Percentiles rank a stretch among this genome's conserved stretches.
Evolutionary conservation across 2,113 vertebrate species (phyloP).

Genomic region (Galeopterus variegatus): DNA sequence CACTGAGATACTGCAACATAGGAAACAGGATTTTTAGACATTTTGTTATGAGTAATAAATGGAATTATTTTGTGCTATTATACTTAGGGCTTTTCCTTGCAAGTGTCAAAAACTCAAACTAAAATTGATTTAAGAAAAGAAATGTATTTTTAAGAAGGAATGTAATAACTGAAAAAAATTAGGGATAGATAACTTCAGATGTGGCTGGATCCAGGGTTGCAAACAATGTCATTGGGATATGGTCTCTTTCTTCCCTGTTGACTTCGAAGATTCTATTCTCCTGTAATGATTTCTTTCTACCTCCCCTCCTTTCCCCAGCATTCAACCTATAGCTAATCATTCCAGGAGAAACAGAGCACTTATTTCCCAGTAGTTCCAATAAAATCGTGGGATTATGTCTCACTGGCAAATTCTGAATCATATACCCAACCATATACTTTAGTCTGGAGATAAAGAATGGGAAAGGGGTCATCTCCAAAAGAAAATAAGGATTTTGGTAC

Average conservation of each 20-base stretch:
- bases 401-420: neutral
- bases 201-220: neutral
- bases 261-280: conserved; percentile 4
- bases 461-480: neutral
- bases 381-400: conserved; percentile 6
- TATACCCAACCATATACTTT: neutral
- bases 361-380: neutral
- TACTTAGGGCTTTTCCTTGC: conserved; percentile 10
- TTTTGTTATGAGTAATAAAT: conserved; percentile 38
- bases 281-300: neutral
- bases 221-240: neutral
- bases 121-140: conserved; percentile 23
- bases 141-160: neutral
- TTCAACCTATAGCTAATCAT: neutral
- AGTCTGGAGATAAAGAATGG: neutral
- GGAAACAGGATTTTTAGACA: conserved; percentile 20
- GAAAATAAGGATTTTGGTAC: conserved; percentile 45
- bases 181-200: neutral
- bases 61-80: conserved; percentile 47
- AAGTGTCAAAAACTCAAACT: conserved; percentile 61
- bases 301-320: neutral
- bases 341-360: neutral
- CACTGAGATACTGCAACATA: neutral
- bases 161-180: conserved; percentile 56
- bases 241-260: neutral